phyloP scores from a whole-genome alignment of 2,797 vertebrate genomes.

The Nyctalus aviator region DNA sequence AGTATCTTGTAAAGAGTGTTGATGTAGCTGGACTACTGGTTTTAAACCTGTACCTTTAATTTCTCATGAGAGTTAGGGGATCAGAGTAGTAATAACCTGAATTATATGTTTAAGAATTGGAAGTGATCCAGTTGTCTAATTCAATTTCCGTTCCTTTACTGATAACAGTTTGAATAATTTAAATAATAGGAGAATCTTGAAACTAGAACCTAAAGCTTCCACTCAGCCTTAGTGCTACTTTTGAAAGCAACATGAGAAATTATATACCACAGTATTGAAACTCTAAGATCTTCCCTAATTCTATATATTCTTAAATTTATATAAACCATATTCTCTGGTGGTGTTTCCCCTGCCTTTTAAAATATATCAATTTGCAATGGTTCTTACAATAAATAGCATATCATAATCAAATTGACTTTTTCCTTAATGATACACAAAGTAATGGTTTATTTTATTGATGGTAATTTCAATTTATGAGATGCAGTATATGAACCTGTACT shows the following conservation, averaged over 20 bases:
- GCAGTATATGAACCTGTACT: neutral
- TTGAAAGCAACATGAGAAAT: neutral
- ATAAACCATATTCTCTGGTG: neutral
- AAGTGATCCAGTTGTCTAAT: neutral
- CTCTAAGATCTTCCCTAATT: neutral
- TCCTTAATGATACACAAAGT: neutral
- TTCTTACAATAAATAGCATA: neutral
- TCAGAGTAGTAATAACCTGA: neutral
- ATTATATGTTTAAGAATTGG: neutral
- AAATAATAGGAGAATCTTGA: neutral
- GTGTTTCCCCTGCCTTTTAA: neutral
- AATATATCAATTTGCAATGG: neutral
- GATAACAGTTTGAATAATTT: constrained; percentile 4
- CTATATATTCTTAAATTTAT: neutral
- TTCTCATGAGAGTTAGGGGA: neutral
- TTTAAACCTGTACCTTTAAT: constrained; percentile 20
- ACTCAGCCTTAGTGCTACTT: neutral
- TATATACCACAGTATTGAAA: neutral
- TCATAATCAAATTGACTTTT: neutral
- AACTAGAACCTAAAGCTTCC: neutral
- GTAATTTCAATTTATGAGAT: neutral
- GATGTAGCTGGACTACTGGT: neutral
- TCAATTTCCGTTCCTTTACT: neutral
- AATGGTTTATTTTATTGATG: neutral
- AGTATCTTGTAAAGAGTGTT: neutral